phyloP scores from a whole-genome alignment of 2,113 vertebrate genomes.

The Baryphthengus martii region DNA sequence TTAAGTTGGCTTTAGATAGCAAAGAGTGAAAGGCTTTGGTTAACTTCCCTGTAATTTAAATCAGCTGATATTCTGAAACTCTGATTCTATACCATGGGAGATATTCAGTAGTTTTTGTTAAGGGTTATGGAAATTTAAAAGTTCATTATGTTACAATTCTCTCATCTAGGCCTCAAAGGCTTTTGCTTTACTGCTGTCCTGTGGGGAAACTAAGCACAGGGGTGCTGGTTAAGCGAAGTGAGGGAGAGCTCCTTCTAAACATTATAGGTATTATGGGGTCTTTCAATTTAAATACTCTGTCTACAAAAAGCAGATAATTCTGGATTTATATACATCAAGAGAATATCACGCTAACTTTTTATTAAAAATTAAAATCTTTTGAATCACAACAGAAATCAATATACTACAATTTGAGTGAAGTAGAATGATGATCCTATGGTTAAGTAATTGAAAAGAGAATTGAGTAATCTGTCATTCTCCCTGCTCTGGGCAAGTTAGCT shows the following conservation, averaged over 20 bases:
- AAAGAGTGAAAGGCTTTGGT: background rate
- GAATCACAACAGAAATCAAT: constrained; percentile 65
- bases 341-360: constrained; percentile 37
- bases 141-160: background rate
- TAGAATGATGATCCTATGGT: constrained; percentile 55
- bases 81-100: background rate
- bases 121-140: constrained; percentile 4
- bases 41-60: background rate
- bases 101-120: background rate
- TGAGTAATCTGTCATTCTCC: constrained; percentile 52
- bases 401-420: constrained; percentile 50
- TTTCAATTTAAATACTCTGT: background rate
- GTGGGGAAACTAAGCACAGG: background rate
- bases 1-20: background rate
- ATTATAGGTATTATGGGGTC: background rate
- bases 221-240: background rate
- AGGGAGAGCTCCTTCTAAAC: background rate
- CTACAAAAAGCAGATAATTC: constrained; percentile 29
- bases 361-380: constrained; percentile 63
- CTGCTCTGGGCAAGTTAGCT: constrained; percentile 1
- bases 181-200: background rate
- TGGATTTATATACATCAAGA: constrained; percentile 28
- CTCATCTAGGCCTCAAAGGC: background rate
- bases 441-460: constrained; percentile 65
- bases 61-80: background rate